Evolutionary conservation across 2,797 vertebrate genomes (phyloP).

Genomic region (Typhlichthys eigenmanni): DNA sequence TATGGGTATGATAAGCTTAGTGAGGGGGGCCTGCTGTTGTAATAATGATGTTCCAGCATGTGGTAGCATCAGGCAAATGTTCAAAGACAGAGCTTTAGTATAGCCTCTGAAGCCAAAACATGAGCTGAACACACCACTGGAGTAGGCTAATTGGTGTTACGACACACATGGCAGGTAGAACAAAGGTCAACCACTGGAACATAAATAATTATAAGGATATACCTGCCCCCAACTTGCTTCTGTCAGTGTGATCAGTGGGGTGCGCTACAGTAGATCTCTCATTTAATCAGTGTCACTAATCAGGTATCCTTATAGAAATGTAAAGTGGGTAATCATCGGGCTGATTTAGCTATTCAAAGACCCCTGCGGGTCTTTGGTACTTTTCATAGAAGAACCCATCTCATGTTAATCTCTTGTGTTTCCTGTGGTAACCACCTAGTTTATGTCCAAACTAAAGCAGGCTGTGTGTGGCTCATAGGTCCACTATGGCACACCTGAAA

Average conservation of each 20-base stretch:
- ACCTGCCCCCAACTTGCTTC: neutral
- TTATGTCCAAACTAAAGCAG: no score
- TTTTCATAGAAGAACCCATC: no score
- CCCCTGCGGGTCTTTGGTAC: no score
- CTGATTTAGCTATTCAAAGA: neutral
- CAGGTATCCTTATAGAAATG: neutral
- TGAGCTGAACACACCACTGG: neutral
- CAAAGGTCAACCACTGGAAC: neutral
- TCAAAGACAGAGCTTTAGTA: slow-evolving; percentile 1
- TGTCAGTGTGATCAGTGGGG: neutral
- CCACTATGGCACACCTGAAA: no score
- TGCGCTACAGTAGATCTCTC: neutral
- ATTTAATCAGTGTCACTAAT: neutral
- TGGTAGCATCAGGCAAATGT: slow-evolving; percentile 1
- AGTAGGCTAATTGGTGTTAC: neutral
- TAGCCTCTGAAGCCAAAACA: neutral
- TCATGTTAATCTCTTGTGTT: no score
- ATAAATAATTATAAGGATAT: neutral
- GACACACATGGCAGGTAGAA: neutral
- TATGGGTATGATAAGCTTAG: slow-evolving; percentile 12
- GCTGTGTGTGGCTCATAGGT: no score
- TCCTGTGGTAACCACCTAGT: no score
- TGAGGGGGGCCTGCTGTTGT: slow-evolving; percentile 4
- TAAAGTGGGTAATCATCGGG: neutral
- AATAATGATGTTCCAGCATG: slow-evolving; percentile 25